Percentiles rank a stretch among this genome's conserved stretches.
phyloP scores from a whole-genome alignment of 2,113 vertebrate species.

The Carassius carassius region DNA sequence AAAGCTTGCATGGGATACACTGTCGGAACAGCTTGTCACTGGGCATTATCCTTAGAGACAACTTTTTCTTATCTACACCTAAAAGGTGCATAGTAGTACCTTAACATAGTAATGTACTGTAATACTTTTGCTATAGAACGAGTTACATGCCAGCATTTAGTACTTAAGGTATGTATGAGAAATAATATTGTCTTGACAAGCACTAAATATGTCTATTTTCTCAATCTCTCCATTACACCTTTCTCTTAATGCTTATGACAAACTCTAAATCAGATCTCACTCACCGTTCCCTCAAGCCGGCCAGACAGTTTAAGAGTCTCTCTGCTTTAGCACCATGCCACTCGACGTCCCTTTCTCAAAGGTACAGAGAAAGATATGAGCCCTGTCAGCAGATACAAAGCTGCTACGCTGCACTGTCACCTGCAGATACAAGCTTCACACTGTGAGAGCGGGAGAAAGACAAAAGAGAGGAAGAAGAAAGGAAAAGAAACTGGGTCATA shows the following conservation, averaged over 20 bases:
- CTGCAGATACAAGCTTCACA: slow-evolving; percentile 48
- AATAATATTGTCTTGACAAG: neutral
- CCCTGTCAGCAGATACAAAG: slow-evolving; percentile 45
- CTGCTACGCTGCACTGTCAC: slow-evolving; percentile 39
- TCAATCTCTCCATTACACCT: neutral
- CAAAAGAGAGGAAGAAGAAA: slow-evolving; percentile 45
- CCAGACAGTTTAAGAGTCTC: slow-evolving; percentile 16
- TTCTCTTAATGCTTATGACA: neutral
- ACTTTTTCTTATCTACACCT: neutral
- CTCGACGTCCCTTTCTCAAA: neutral
- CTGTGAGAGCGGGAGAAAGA: slow-evolving; percentile 24
- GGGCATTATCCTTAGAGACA: neutral
- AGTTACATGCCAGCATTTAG: neutral
- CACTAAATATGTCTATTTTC: neutral
- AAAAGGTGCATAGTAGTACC: neutral
- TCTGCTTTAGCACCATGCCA: neutral
- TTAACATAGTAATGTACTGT: neutral
- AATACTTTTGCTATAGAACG: no score
- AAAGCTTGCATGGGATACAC: neutral
- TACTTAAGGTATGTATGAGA: neutral
- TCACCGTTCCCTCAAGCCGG: neutral
- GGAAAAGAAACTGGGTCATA: slow-evolving; percentile 48
- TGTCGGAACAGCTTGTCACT: neutral
- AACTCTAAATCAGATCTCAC: neutral
- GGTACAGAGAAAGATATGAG: neutral